Conservation (phyloP, 2,888 invertebrate genomes). For the Ariolimax columbianus region DNA sequence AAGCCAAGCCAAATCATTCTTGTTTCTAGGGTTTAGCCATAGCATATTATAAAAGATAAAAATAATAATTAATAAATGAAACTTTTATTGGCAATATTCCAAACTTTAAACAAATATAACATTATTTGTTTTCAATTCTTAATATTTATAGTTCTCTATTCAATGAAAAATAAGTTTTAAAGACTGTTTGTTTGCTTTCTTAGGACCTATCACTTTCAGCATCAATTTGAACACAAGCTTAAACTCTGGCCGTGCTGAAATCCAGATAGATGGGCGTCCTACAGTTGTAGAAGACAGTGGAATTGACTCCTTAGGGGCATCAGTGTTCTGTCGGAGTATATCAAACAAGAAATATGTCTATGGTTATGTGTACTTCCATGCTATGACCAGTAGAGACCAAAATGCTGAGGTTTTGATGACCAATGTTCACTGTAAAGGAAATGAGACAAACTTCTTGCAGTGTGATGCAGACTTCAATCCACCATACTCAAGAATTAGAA, state of each 20-base stretch:
- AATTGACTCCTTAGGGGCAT: constrained; percentile 61
- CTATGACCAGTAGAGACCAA: neutral
- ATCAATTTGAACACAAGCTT: constrained; percentile 55
- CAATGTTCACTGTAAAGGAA: constrained; percentile 84
- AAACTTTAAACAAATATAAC: no score
- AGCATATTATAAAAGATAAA: no score
- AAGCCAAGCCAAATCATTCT: no score
- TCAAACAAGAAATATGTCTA: constrained; percentile 51
- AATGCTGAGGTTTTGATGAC: constrained; percentile 82
- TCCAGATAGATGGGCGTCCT: constrained; percentile 65
- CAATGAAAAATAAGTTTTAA: neutral
- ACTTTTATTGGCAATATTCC: no score
- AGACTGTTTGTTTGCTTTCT: neutral
- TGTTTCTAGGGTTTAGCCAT: no score
- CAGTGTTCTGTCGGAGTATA: constrained; percentile 65
- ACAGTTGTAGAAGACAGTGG: constrained; percentile 60
- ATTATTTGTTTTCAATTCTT: neutral
- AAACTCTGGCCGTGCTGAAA: constrained; percentile 64
- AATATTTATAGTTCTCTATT: neutral
- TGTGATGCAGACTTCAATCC: constrained; percentile 79
- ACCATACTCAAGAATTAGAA: constrained; percentile 44
- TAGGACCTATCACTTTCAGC: constrained; percentile 60
- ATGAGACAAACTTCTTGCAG: constrained; percentile 84
- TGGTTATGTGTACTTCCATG: neutral
- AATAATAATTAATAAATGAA: no score